Evolutionary conservation across 1,140 invertebrate species (phyloP), one percentile per base, ranked within the genome.

Genomic region (Trissolcus basalis): DNA sequence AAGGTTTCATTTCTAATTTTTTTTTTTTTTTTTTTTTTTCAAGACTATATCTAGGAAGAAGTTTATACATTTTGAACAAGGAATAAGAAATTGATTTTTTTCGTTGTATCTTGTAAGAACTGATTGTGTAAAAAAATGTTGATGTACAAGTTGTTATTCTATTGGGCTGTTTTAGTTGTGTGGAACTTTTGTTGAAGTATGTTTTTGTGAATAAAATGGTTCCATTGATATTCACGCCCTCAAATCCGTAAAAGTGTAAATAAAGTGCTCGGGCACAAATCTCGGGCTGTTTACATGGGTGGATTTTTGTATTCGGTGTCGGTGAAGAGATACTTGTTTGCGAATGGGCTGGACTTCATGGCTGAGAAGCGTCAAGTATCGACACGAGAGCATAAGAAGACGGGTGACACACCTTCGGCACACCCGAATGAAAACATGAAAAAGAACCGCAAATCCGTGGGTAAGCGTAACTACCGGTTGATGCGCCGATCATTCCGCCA

Each of bases 401-500:
- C 50, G 43, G 19, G 0, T 12, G 61, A 55, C 45, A 69, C 54
- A 55, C 49, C 55, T 53, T 39, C 56, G 45, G 43, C 15, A n/a
- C 6, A 6, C 19, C 19, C 19, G 11, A 36, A 65, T 70, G 69
- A 67, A 80, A 74, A 77, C 61, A 80, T 74, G 74, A 83, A 85
- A 86, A 86, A 85, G 85, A 87, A 87, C 87, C 87, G 82, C 86
- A 87, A 86, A 87, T 84, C 83, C 85, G 79, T 84, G 80, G 82
- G 81, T 84, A 84, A 84, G 80, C 82, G 78, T 82, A 86, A 88
- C 86, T 86, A 86, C 82, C 83, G 83, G 82, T 85, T 82, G 85
- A 87, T 85, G 85, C 84, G 58, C 83, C 83, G 83, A 88, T 88
- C 86, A 87, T 88, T 88, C 86, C 85, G 84, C 84, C 84, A 82